phyloP scores from a whole-genome alignment of 2,888 invertebrate genomes.

The Ommatoiulus sabulosus region DNA sequence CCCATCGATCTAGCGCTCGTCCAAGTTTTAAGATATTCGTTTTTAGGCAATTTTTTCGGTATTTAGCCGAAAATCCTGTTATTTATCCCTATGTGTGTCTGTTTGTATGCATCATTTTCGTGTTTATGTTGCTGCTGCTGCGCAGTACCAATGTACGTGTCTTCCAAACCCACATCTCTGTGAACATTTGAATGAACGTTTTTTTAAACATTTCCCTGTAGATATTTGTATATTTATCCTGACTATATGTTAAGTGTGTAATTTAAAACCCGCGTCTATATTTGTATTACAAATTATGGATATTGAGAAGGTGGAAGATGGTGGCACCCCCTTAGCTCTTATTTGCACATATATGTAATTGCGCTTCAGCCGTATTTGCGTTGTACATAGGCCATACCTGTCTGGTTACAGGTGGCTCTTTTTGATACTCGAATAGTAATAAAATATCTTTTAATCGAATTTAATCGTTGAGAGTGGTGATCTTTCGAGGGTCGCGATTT shows the following conservation, averaged over 20 bases:
- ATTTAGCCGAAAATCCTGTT: neutral
- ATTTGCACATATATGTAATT: neutral
- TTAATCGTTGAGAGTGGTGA: neutral
- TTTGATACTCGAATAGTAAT: slow-evolving; percentile 5
- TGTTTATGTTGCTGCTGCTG: slow-evolving; percentile 5
- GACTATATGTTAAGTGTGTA: neutral
- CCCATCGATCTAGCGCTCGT: neutral
- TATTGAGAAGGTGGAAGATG: neutral
- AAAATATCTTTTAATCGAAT: neutral
- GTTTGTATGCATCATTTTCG: neutral
- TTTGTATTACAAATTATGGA: neutral
- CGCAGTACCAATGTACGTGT: neutral
- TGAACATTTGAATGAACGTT: neutral
- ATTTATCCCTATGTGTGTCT: neutral
- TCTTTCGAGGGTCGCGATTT: neutral
- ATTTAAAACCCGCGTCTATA: neutral
- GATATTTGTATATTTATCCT: neutral
- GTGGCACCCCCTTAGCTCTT: neutral
- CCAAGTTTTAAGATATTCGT: neutral
- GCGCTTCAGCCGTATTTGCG: neutral
- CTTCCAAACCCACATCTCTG: neutral
- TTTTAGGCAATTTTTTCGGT: neutral
- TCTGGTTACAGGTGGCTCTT: slow-evolving; percentile 28
- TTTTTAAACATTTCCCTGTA: neutral
- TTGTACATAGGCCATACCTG: slow-evolving; percentile 21